These are phyloP conservation scores for Iselma pallidipennis DNA, from an alignment of 2,888 invertebrate species.

Conservation along the genomic window DNA sequence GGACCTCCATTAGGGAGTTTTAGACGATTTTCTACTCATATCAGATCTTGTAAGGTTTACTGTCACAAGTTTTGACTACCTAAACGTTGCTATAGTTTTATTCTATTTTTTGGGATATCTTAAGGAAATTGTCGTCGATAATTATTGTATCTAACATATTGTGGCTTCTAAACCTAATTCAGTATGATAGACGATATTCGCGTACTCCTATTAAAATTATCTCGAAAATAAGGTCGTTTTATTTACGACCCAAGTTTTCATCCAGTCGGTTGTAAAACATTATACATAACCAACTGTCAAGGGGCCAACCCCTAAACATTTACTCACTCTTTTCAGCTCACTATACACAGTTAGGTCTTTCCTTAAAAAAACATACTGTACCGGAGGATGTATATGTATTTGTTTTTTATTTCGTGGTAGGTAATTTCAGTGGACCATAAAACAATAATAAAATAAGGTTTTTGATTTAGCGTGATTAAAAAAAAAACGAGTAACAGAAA, in stretches of 20 bases:
- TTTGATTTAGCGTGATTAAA: slow-evolving; percentile 56
- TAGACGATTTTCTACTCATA: too few relatives aligned
- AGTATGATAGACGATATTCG: slow-evolving; percentile 14
- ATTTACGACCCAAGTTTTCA: slow-evolving; percentile 41
- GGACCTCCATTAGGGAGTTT: too few relatives aligned
- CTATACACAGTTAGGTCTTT: not conserved
- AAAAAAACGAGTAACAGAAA: slow-evolving; percentile 34
- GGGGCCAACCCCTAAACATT: not conserved
- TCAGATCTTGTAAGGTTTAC: too few relatives aligned
- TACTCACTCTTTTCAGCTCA: slow-evolving; percentile 26
- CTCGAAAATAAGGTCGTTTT: slow-evolving; percentile 37
- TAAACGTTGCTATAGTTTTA: too few relatives aligned
- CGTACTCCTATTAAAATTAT: slow-evolving; percentile 30
- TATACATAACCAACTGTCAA: slow-evolving; percentile 18
- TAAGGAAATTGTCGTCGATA: too few relatives aligned
- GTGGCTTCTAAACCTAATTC: not conserved
- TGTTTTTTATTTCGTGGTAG: slow-evolving; percentile 26
- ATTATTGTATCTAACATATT: too few relatives aligned
- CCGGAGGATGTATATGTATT: slow-evolving; percentile 10
- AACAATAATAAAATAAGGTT: slow-evolving; percentile 52
- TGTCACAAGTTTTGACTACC: too few relatives aligned
- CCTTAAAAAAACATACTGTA: slow-evolving; percentile 19
- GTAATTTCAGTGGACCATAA: slow-evolving; percentile 47
- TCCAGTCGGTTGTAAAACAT: slow-evolving; percentile 31
- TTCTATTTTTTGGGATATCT: too few relatives aligned